Base-by-base conservation (phyloP, 1,140 invertebrate genomes). In the Cotesia vestalis region DNA sequence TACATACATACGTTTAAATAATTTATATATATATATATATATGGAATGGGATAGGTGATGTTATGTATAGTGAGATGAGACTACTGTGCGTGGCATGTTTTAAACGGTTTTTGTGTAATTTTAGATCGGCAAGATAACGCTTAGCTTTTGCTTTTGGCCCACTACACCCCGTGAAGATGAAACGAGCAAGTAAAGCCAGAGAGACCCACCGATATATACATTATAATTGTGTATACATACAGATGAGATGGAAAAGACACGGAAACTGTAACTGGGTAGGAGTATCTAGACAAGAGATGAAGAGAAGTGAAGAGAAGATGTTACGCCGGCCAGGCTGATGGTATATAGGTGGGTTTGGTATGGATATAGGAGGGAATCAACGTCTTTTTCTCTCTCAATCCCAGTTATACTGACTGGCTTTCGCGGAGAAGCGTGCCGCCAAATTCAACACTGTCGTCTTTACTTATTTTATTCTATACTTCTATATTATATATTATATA, bases 71-170 rank as follows among this genome's bases (percentile, higher is more conserved):
- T 14, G 57, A 59, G 57, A 66, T 27, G 70, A 72, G 60, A 20
- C 66, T 9, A 67, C 66, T 67, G 51, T 36, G 51, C 35, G 62
- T 72, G 11, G 40, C 11, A 11, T 6, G 70, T 66, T 72, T 72
- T 72, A 52, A 72, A 60, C 53, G 46, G 35, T 72, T 64, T 72
- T 63, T 63, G 70, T n/a, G 70, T 72, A 72, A 72, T 72, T 72
- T 72, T 72, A 72, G 70, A 72, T 72, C 63, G 70, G 52, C 63
- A 72, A 72, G 70, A 72, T 72, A 72, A 72, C 70, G 70, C 5
- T 46, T 46, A 9, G 40, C 66, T 27, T 17, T 46, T 46, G 40
- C 66, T 27, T 17, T 72, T 72, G 63, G 70, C 66, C 66, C 66
- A 67, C 46, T 40, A 14, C 2, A 12, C 3, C 4, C 14, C 8